These are phyloP conservation scores for Heliconius cydno DNA, from an alignment of 2,888 invertebrate species.

Conservation along the genomic window DNA sequence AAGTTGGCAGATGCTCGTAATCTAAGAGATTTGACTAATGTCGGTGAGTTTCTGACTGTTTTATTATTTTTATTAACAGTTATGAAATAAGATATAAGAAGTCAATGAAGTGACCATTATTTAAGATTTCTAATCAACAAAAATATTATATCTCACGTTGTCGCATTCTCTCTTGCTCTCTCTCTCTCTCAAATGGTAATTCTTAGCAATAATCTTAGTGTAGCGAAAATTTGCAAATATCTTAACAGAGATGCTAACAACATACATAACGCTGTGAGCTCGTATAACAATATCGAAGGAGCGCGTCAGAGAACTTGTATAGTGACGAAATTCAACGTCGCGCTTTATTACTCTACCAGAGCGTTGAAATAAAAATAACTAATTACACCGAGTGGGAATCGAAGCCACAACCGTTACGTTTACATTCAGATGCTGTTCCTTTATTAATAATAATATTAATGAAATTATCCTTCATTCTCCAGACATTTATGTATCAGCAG, in stretches of 20 bases:
- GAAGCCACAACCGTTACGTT: neutral
- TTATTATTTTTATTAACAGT: neutral
- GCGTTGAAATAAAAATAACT: neutral
- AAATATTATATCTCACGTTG: too few species aligned
- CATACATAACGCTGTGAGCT: too few species aligned
- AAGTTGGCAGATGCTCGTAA: slow-evolving; percentile 92
- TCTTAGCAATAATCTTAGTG: too few species aligned
- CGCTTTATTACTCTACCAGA: neutral
- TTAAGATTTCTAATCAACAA: too few species aligned
- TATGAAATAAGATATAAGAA: neutral
- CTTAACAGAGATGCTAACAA: too few species aligned
- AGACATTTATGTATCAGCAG: slow-evolving; percentile 93
- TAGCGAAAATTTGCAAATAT: too few species aligned
- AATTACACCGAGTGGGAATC: neutral
- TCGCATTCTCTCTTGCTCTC: too few species aligned
- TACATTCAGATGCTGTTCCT: neutral
- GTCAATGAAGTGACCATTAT: too few species aligned
- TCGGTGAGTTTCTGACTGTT: slow-evolving; percentile 80
- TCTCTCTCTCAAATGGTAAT: too few species aligned
- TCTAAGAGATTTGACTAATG: slow-evolving; percentile 94
- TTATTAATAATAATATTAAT: neutral
- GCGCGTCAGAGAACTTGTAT: too few species aligned
- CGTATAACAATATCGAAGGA: too few species aligned
- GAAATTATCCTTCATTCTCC: slow-evolving; percentile 31
- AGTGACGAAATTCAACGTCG: neutral